Base-by-base conservation (phyloP, 2,113 vertebrate genomes). In the Rhea americana region DNA sequence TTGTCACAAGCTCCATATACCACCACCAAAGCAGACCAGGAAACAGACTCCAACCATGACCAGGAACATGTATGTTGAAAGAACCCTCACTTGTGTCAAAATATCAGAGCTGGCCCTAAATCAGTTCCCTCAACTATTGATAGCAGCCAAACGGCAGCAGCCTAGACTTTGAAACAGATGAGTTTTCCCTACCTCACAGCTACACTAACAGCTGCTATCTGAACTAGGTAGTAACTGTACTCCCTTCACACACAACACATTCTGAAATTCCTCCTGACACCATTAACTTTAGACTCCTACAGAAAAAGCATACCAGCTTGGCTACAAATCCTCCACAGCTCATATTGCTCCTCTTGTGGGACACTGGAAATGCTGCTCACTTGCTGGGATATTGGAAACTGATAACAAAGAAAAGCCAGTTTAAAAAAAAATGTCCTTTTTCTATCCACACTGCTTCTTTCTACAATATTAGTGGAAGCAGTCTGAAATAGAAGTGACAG, bases 401-500 rank as follows among this genome's bases (percentile, higher is more conserved):
- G 41, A 39, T 11, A 15, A 15, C 26, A 80, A n/a, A 4, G 17
- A 63, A 75, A 75, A 67, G 3, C 26, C 7, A n/a, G 35, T 47
- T 6, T 15, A 45, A 45, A 45, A 45, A 45, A 45, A 17, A 32
- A 61, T 62, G 12, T 37, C 5, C 14, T 82, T 68, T 85, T 12
- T 51, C 45, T 72, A 32, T 15, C 15, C 12, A 25, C 19, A 14
- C 22, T 59, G 9, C 2, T 43, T 9, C 2, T 43, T 9, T 62
- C 51, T 66, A 14, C 13, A 47, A 37, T 17, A 9, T 53, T 32
- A 55, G 18, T 22, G 70, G 11, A 4, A 30, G 11, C 13, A 77
- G 13, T 15, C 13, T 65, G 32, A 73, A 2, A 3, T 17, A n/a
- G 32, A 74, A 41, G 3, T 25, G 4, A 8, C 1, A 0, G 32